These are phyloP conservation scores for Drosophila leontia DNA, from an alignment of 1,140 invertebrate species.

Conservation along the genomic window DNA sequence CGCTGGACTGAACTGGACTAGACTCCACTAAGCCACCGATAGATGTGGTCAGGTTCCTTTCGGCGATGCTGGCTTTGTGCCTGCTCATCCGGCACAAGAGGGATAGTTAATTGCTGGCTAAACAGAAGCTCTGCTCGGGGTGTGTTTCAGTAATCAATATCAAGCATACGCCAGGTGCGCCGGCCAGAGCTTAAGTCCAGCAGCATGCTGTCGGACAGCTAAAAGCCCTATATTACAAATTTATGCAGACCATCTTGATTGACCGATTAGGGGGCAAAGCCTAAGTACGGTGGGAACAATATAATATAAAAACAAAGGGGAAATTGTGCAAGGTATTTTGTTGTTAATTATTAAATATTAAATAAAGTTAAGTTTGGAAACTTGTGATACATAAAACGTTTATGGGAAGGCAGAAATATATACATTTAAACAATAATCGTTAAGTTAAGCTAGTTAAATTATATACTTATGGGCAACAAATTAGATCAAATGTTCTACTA, in stretches of 20 bases:
- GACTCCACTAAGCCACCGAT: constrained; percentile 3
- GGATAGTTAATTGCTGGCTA: constrained; percentile 35
- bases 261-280: constrained; percentile 40
- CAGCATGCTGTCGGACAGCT: constrained; percentile 22
- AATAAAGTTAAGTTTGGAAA: neutral
- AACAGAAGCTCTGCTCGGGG: constrained; percentile 13
- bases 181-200: constrained; percentile 28
- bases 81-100: constrained; percentile 3
- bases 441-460: neutral
- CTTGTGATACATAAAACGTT: neutral
- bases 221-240: constrained; percentile 44
- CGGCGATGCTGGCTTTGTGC: constrained; percentile 18
- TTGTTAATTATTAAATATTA: neutral
- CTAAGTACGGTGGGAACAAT: constrained; percentile 15
- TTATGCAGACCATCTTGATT: constrained; percentile 50
- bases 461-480: neutral
- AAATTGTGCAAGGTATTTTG: neutral
- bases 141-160: constrained; percentile 42
- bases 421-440: neutral
- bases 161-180: constrained; percentile 40
- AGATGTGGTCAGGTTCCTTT: constrained; percentile 21
- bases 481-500: neutral
- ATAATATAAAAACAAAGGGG: neutral
- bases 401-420: neutral
- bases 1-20: neutral